phyloP scores from a whole-genome alignment of 2,888 invertebrate genomes.

The Polia nebulosa region DNA sequence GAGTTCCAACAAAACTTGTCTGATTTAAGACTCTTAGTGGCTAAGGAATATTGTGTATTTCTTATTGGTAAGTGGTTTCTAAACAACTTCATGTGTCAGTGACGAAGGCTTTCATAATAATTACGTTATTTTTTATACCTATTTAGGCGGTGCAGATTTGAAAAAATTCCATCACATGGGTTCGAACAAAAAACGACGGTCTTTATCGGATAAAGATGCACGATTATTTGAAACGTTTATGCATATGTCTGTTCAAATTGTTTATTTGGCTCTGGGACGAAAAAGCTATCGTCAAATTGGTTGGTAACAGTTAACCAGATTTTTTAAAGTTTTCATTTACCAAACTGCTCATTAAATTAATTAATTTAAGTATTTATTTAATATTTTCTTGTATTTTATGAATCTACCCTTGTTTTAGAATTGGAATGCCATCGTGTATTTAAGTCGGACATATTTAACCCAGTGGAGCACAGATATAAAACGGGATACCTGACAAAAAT shows the following conservation, averaged over 20 bases:
- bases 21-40: constrained; percentile 91
- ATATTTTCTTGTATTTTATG: background rate
- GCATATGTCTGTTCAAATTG: constrained; percentile 91
- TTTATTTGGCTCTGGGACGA: constrained; percentile 92
- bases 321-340: background rate
- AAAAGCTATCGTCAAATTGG: constrained; percentile 92
- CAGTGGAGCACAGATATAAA: constrained; percentile 86
- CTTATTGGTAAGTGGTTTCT: constrained; percentile 84
- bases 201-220: constrained; percentile 92
- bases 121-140: background rate
- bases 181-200: constrained; percentile 87
- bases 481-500: constrained; percentile 75
- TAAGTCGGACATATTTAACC: constrained; percentile 91
- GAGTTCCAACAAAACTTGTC: constrained; percentile 89
- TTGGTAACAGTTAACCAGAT: constrained; percentile 67
- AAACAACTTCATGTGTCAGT: background rate
- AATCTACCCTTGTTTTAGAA: constrained; percentile 84
- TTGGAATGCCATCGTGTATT: constrained; percentile 92
- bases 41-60: constrained; percentile 92
- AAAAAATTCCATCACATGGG: constrained; percentile 92
- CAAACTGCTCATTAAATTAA: background rate
- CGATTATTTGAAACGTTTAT: constrained; percentile 91
- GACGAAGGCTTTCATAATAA: background rate
- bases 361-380: background rate
- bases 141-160: constrained; percentile 86